phyloP scores from a whole-genome alignment of 2,113 vertebrate genomes.

The Gorilla gorilla region DNA sequence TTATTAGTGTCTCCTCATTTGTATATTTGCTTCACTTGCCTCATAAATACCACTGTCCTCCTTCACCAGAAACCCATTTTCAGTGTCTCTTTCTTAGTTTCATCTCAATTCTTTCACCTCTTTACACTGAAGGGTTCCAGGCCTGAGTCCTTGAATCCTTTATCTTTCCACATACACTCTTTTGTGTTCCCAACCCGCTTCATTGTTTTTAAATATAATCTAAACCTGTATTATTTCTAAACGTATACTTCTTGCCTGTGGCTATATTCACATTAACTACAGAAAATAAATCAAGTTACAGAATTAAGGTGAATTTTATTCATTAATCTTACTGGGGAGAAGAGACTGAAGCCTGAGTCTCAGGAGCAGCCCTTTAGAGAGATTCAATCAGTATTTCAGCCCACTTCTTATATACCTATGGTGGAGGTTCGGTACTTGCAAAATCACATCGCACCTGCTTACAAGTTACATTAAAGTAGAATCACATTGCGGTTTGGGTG shows the following conservation, averaged over 20 bases:
- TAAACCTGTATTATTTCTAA: neutral
- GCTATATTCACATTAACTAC: neutral
- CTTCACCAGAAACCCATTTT: neutral
- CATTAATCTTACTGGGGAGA: neutral
- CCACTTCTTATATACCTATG: neutral
- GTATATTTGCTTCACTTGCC: neutral
- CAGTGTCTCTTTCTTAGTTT: neutral
- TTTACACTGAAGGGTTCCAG: neutral
- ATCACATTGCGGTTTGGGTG: neutral
- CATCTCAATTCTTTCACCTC: neutral
- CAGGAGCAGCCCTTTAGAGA: neutral
- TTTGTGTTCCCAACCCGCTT: neutral
- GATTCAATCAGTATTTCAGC: neutral
- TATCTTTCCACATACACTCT: neutral
- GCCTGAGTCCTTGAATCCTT: neutral
- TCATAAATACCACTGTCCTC: neutral
- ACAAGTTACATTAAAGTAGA: neutral
- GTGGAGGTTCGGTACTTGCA: neutral
- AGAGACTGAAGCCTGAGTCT: neutral
- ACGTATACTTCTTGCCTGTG: neutral
- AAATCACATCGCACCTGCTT: neutral
- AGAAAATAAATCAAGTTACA: neutral
- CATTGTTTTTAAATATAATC: neutral
- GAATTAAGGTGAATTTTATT: neutral
- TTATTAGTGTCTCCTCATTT: neutral